Evolutionary conservation across 2,888 invertebrate genomes (phyloP), one percentile per base, ranked within the genome.

Genomic region (Junonia oenone): DNA sequence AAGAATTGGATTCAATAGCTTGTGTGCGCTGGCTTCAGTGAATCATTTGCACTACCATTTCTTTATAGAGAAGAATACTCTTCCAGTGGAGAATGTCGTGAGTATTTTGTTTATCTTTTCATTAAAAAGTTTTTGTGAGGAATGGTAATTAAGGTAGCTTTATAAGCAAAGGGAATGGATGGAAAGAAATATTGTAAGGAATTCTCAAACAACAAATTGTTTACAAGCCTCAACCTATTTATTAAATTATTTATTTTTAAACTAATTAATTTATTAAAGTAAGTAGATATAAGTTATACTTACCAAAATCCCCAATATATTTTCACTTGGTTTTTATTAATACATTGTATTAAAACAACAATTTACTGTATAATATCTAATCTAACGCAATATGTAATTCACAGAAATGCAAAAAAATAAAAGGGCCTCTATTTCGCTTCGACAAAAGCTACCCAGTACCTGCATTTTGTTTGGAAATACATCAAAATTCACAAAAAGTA

Each of bases 31-130:
- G 71, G 97, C 98, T 6, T 97, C 97, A 0, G 97, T 98, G 0
- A 98, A 98, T 81, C 98, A 98, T 79, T 91, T 96, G 15, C 98
- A 98, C 77, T 93, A 95, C 68, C 98, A 98, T 81, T 74, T 95
- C 0, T 93, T 96, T 69, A 91, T 94, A 64, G 83, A 94, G 46
- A 81, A 91, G 8, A 75, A 90, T 49, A 76, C 81, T 11, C 86
- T 95, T 63, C 91, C 91, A 45, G 86, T 95, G 0, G 95, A 95
- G 76, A 79, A 76, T 54, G 91, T 90, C 62, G 94, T 94, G 81
- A 87, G 90, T 87, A 38, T 14, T 17, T 17, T 15, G 8, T 59
- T 37, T 8, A 1, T 5, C 11, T 29, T 29, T 29, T 29, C 8
- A 29, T 3, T 29, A 29, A 2, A 29, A 8, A 8, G 2, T 29